These are phyloP conservation scores for Amblyornis subalaris DNA, from an alignment of 2,113 vertebrate genomes.

Conservation along the genomic window DNA sequence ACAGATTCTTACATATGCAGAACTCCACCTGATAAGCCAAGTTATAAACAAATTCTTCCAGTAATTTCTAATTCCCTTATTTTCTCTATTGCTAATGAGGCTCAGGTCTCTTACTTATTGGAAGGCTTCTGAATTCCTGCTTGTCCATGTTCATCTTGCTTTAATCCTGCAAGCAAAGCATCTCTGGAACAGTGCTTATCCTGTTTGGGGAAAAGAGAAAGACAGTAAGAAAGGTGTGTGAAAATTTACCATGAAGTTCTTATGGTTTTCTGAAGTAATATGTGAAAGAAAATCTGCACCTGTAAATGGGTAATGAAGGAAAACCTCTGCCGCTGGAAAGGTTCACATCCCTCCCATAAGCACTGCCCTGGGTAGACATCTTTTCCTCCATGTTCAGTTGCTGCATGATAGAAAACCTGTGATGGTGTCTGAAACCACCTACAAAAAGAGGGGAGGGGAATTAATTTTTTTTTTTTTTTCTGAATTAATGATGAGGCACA, in stretches of 20 bases:
- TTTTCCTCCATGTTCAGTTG: conserved; percentile 92
- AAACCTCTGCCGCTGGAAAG: conserved; percentile 94
- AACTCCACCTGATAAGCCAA: neutral
- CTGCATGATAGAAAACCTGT: conserved; percentile 97
- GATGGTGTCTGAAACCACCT: conserved; percentile 99
- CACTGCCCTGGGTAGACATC: conserved; percentile 92
- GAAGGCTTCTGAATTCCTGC: conserved; percentile 88
- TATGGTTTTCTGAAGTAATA: neutral
- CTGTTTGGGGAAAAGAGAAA: conserved; percentile 65
- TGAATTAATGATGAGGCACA: neutral
- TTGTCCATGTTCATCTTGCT: conserved; percentile 91
- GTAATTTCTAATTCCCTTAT: neutral
- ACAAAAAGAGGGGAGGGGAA: neutral
- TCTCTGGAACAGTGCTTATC: conserved; percentile 99
- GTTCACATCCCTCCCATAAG: conserved; percentile 96
- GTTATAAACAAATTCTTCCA: neutral
- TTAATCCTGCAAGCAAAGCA: conserved; percentile 91
- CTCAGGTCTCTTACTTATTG: conserved; percentile 78
- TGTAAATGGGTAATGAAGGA: conserved; percentile 98
- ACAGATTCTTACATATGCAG: neutral
- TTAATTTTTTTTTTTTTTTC: neutral
- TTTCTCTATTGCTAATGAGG: neutral
- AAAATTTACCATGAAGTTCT: neutral
- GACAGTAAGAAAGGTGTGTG: neutral
- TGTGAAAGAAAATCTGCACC: conserved; percentile 64